A percentile compares a stretch with the other conserved stretches of the same genome.
These are phyloP conservation scores for Nothura maculosa DNA, from an alignment of 2,797 vertebrate species.

Conservation along the genomic window DNA sequence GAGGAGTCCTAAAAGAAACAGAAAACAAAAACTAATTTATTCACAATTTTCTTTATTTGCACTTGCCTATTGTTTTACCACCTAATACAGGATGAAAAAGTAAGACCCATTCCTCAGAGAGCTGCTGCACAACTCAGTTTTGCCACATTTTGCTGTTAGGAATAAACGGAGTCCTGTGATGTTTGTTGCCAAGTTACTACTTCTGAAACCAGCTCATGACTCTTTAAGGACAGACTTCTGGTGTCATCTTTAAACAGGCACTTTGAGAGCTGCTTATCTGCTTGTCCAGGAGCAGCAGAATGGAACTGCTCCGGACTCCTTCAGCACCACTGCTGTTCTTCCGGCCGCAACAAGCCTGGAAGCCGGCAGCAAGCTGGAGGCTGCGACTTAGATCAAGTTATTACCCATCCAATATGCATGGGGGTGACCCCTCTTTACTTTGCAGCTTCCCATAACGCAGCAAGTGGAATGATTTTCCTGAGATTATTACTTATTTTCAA, in stretches of 20 bases:
- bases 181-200: background rate
- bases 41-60: background rate
- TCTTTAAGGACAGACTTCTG: background rate
- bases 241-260: background rate
- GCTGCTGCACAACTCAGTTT: background rate
- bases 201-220: background rate
- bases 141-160: background rate
- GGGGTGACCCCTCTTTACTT: background rate
- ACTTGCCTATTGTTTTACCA: background rate
- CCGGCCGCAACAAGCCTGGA: background rate
- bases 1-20: slow-evolving; percentile 87
- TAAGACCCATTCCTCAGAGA: background rate
- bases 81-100: background rate
- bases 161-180: background rate
- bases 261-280: background rate
- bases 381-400: background rate
- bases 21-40: slow-evolving; percentile 45
- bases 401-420: rapidly evolving
- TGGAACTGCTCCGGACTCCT: background rate
- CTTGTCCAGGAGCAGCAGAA: background rate
- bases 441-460: background rate
- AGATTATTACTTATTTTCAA: background rate
- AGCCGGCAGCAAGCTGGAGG: rapidly evolving
- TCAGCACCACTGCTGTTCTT: background rate
- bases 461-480: background rate